A percentile compares a stretch with the other conserved stretches of the same genome.
phyloP scores from a whole-genome alignment of 2,797 vertebrate genomes.

The Hemibagrus guttatus region DNA sequence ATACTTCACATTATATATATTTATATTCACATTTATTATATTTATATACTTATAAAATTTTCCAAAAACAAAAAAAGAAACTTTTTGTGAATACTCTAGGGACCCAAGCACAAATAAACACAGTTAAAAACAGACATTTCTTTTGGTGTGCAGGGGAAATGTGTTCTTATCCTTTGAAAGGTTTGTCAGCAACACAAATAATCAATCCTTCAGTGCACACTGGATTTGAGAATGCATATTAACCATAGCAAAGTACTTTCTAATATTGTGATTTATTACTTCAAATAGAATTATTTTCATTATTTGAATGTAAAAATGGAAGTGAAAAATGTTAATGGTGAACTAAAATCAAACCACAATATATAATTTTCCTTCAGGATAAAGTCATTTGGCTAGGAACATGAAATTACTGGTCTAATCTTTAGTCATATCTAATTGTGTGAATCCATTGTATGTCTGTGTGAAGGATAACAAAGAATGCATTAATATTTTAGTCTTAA shows the following conservation, averaged over 20 bases:
- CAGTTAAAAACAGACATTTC: background rate
- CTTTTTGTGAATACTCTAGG: background rate
- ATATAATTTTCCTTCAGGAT: background rate
- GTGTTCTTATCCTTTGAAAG: background rate
- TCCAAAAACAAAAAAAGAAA: background rate
- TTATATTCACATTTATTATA: no score
- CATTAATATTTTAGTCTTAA: background rate
- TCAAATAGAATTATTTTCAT: background rate
- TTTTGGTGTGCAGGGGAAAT: background rate
- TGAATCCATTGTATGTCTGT: background rate
- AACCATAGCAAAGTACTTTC: background rate
- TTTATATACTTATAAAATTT: background rate
- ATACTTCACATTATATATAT: background rate
- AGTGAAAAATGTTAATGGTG: background rate
- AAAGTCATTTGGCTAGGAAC: background rate
- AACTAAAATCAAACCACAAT: background rate
- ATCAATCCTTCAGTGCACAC: background rate
- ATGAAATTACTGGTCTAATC: background rate
- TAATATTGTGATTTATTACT: background rate
- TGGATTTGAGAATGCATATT: background rate
- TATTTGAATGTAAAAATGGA: background rate
- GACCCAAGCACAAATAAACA: background rate
- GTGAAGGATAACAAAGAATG: background rate
- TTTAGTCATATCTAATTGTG: background rate
- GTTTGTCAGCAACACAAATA: background rate